Conservation (phyloP, 2,113 vertebrate genomes). For the Phylloscopus whistleri region DNA sequence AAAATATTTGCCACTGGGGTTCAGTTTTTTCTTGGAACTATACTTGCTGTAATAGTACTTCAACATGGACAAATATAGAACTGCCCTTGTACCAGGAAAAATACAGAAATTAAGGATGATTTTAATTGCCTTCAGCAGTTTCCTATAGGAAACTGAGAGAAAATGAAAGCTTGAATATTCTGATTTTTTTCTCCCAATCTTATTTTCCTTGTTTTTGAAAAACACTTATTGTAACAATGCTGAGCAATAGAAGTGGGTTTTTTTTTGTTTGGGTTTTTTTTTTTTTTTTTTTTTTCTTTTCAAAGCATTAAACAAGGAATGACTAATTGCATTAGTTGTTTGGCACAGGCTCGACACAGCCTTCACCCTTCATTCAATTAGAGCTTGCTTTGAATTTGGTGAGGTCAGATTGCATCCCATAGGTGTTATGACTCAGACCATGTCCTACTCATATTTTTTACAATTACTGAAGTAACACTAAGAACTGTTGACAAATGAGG, state of each 20-base stretch:
- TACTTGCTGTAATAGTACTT: background rate
- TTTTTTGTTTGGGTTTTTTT: no score
- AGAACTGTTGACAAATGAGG: constrained; percentile 10
- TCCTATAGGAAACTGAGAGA: background rate
- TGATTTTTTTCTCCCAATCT: background rate
- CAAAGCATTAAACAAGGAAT: background rate
- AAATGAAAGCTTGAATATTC: background rate
- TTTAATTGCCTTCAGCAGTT: background rate
- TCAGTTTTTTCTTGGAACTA: background rate
- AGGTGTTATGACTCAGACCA: background rate
- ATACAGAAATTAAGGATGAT: background rate
- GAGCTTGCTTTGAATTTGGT: background rate
- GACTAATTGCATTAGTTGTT: constrained; percentile 13
- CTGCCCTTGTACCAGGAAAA: background rate
- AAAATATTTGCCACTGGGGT: background rate
- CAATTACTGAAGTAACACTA: constrained; percentile 8
- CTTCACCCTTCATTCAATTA: constrained; percentile 25
- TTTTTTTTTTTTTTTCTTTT: background rate
- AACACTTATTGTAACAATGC: background rate
- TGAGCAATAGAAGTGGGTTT: background rate
- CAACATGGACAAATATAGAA: background rate
- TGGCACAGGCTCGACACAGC: background rate
- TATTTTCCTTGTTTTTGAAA: background rate
- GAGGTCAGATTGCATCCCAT: background rate
- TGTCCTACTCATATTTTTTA: background rate